A percentile compares a stretch with the other conserved stretches of the same genome.
Evolutionary conservation across 1,140 invertebrate genomes (phyloP).

Genomic region (Ceratina calcarata): DNA sequence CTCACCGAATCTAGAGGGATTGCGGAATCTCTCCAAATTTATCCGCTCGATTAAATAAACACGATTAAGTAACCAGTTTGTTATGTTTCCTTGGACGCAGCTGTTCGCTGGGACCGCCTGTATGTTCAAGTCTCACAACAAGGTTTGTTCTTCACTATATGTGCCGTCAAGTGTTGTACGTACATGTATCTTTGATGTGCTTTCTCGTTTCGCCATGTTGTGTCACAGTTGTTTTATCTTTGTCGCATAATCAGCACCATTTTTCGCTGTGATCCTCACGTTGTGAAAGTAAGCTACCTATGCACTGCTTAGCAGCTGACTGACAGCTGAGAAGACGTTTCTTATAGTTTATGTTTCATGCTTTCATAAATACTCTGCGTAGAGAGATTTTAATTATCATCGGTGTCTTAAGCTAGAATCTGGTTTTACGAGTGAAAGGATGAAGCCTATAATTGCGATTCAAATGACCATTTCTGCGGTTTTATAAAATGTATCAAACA

Average conservation of each 20-base stretch:
- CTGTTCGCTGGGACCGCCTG: slow-evolving; percentile 79
- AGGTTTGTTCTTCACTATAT: slow-evolving; percentile 74
- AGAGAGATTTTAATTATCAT: too few relatives aligned
- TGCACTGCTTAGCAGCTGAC: not conserved
- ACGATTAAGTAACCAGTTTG: slow-evolving; percentile 58
- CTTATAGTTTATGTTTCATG: too few relatives aligned
- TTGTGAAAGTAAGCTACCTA: not conserved
- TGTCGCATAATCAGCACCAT: not conserved
- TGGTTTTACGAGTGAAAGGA: too few relatives aligned
- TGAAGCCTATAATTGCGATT: too few relatives aligned
- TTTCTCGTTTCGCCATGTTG: slow-evolving; percentile 7
- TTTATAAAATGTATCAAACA: too few relatives aligned
- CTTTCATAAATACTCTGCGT: too few relatives aligned
- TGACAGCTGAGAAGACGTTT: too few relatives aligned
- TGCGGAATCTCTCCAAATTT: slow-evolving; percentile 30
- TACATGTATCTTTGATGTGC: slow-evolving; percentile 27
- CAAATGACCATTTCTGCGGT: too few relatives aligned
- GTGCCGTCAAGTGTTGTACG: slow-evolving; percentile 33
- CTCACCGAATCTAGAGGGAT: slow-evolving; percentile 40
- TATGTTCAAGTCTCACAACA: slow-evolving; percentile 79
- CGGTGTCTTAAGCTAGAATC: too few relatives aligned
- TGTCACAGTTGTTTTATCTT: slow-evolving; percentile 5
- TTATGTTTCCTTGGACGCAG: slow-evolving; percentile 76
- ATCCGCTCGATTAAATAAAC: not conserved
- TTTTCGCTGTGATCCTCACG: slow-evolving; percentile 7